These are phyloP conservation scores for Microtus pennsylvanicus DNA, from an alignment of 2,113 vertebrate genomes.

Conservation along the genomic window DNA sequence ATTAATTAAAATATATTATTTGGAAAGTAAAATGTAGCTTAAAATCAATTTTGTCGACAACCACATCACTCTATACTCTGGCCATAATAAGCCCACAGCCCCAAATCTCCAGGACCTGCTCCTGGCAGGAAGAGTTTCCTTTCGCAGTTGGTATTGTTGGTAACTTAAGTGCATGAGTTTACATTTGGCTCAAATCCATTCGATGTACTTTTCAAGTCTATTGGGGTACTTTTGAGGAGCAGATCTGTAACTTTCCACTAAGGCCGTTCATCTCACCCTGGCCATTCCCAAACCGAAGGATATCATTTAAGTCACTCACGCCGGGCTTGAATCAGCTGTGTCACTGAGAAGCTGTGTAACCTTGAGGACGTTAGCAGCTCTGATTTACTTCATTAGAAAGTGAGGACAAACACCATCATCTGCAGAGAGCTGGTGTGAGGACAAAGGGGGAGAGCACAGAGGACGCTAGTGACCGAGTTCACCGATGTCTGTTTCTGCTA, in stretches of 20 bases:
- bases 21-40: not conserved
- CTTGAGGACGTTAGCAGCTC: not conserved
- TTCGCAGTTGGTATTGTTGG: slow-evolving; percentile 12
- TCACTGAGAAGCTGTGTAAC: not conserved
- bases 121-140: not conserved
- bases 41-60: not conserved
- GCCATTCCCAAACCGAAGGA: slow-evolving; percentile 1
- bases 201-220: not conserved
- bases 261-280: slow-evolving; percentile 8
- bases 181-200: slow-evolving; percentile 28
- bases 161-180: slow-evolving; percentile 25
- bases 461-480: not conserved
- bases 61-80: not conserved
- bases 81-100: not conserved
- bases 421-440: not conserved
- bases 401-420: not conserved
- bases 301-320: slow-evolving; percentile 17
- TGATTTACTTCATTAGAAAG: slow-evolving; percentile 7
- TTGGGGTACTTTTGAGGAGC: slow-evolving; percentile 6
- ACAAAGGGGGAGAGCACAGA: not conserved
- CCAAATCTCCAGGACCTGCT: not conserved
- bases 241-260: slow-evolving; percentile 48
- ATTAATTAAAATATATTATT: not conserved
- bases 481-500: not conserved
- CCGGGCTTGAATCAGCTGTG: slow-evolving; percentile 2